These are phyloP conservation scores for Drymonia ruficornis DNA, from an alignment of 2,888 invertebrate species.

Conservation along the genomic window DNA sequence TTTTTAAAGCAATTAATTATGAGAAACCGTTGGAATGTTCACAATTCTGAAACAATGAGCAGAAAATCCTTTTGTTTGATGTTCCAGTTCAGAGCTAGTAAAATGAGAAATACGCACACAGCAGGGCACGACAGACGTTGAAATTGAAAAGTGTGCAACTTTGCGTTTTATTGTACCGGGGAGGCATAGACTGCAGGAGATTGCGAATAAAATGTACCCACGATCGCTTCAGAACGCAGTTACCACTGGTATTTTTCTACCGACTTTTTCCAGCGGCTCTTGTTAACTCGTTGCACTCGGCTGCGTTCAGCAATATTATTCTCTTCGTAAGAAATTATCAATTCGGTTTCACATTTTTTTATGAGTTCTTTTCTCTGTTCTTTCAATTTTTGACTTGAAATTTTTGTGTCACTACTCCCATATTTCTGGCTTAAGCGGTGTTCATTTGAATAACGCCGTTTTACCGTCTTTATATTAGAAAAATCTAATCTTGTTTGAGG, in stretches of 20 bases:
- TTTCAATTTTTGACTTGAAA: too few species aligned
- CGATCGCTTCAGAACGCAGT: conserved; percentile 35
- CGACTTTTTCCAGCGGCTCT: conserved; percentile 28
- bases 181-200: conserved; percentile 52
- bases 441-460: conserved; percentile 15
- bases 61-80: conserved; percentile 72
- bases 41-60: conserved; percentile 59
- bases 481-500: conserved; percentile 33
- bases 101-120: conserved; percentile 71
- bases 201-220: conserved; percentile 56
- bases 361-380: too few species aligned
- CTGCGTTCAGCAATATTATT: conserved; percentile 9
- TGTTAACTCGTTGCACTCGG: conserved; percentile 16
- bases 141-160: conserved; percentile 74
- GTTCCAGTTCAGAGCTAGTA: conserved; percentile 55
- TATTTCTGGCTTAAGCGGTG: conserved; percentile 6
- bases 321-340: neutral
- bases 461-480: conserved; percentile 22
- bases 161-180: conserved; percentile 63
- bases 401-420: too few species aligned
- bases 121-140: conserved; percentile 56
- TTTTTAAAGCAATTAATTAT: neutral
- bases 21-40: conserved; percentile 28
- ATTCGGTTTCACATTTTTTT: too few species aligned
- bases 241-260: conserved; percentile 34